Conservation (phyloP, 2,113 vertebrate species). For the Tragelaphus strepsiceros region DNA sequence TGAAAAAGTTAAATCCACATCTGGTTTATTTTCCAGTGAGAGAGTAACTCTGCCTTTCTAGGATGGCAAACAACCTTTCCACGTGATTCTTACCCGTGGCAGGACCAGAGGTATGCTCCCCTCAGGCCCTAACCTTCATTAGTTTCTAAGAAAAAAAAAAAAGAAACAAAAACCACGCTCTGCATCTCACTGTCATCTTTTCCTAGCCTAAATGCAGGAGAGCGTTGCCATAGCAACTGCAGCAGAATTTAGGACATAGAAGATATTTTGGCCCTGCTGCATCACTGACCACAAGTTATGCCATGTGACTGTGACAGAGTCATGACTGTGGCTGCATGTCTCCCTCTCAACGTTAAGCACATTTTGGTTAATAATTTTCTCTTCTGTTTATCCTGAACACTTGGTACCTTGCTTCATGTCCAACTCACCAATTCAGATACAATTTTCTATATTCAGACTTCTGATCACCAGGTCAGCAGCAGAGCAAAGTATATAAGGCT, state of each 20-base stretch:
- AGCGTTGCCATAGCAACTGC: conserved; percentile 48
- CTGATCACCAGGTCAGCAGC: no score
- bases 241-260: conserved; percentile 52
- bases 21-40: neutral
- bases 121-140: neutral
- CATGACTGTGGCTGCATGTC: neutral
- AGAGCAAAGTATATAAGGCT: neutral
- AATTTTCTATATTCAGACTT: neutral
- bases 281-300: conserved; percentile 31
- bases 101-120: neutral
- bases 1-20: neutral
- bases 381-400: neutral
- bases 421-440: neutral
- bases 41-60: neutral
- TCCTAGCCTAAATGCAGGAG: neutral
- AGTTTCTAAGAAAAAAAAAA: neutral
- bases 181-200: neutral
- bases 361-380: neutral
- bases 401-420: neutral
- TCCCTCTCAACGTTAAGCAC: neutral
- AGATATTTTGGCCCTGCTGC: conserved; percentile 29
- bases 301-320: neutral
- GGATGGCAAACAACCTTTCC: neutral
- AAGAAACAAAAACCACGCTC: neutral
- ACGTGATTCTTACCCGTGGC: accelerated